These are phyloP conservation scores for Mobula hypostoma DNA, from an alignment of 2,113 vertebrate genomes.

Conservation along the genomic window DNA sequence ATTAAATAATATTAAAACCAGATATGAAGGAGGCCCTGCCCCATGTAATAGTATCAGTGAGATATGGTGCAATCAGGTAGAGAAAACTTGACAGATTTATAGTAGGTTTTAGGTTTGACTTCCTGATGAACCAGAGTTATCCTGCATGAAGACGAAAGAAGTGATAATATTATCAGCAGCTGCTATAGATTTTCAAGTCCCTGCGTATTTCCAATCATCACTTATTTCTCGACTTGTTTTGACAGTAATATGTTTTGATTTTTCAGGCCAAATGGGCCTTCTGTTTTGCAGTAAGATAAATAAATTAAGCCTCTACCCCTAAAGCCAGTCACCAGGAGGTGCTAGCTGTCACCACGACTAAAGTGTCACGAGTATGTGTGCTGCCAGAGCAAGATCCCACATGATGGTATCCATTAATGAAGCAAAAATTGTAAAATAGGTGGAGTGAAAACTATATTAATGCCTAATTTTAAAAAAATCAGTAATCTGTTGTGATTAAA, in stretches of 20 bases:
- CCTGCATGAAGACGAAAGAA: not conserved
- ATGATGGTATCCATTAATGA: not conserved
- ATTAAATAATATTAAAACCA: not conserved
- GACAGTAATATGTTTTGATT: not conserved
- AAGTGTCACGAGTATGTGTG: not conserved
- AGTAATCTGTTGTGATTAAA: not conserved
- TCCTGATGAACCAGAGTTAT: not conserved
- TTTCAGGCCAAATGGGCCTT: not conserved
- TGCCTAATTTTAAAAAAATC: not conserved
- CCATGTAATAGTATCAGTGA: not conserved
- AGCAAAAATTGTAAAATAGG: not conserved
- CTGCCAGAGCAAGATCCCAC: not conserved
- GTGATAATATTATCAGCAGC: not conserved
- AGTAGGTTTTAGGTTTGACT: not conserved
- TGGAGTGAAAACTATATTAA: not conserved
- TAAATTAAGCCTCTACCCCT: not conserved
- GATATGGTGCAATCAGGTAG: not conserved
- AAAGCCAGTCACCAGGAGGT: not conserved
- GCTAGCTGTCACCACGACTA: not conserved
- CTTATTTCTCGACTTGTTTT: not conserved
- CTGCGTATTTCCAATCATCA: not conserved
- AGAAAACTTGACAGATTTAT: not conserved
- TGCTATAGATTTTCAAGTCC: not conserved
- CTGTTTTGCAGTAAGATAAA: not conserved
- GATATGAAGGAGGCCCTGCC: not conserved